A percentile compares a stretch with the other conserved stretches of the same genome.
Conservation (phyloP, 2,888 invertebrate species). For the Ceriagrion tenellum region DNA sequence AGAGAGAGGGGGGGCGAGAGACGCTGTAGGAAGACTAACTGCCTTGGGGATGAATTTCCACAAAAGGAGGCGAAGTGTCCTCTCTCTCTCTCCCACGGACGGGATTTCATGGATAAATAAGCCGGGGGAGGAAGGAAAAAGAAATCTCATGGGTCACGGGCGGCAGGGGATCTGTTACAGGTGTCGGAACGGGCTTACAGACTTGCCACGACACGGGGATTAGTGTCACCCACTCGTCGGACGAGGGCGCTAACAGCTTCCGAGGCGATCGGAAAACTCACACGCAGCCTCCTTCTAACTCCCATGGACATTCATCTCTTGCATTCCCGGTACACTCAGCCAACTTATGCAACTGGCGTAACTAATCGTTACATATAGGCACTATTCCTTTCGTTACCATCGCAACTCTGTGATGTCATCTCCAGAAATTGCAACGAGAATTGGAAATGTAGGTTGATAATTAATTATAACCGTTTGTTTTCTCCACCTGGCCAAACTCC, state of each 20-base stretch:
- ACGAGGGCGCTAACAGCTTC: background rate
- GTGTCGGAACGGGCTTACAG: background rate
- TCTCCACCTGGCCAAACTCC: too few species aligned
- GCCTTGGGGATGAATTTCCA: background rate
- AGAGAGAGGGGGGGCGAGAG: too few species aligned
- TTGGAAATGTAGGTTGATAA: too few species aligned
- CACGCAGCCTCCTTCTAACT: background rate
- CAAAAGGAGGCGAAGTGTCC: background rate
- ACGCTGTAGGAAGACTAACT: constrained; percentile 43
- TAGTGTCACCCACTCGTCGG: constrained; percentile 45
- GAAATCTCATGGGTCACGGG: constrained; percentile 11
- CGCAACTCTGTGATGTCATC: too few species aligned
- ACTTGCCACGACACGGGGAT: background rate
- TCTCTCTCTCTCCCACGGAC: background rate
- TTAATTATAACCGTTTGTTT: too few species aligned
- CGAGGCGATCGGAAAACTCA: background rate
- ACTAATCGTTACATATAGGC: too few species aligned
- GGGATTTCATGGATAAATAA: constrained; percentile 42
- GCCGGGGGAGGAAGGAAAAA: background rate
- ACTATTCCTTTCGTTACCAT: too few species aligned
- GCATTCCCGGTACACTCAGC: background rate
- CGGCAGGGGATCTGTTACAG: constrained; percentile 8
- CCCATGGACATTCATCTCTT: background rate
- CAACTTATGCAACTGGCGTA: background rate
- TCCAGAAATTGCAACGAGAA: too few species aligned